Conservation (phyloP, 2,113 vertebrate genomes). For the Pelecanus crispus region DNA sequence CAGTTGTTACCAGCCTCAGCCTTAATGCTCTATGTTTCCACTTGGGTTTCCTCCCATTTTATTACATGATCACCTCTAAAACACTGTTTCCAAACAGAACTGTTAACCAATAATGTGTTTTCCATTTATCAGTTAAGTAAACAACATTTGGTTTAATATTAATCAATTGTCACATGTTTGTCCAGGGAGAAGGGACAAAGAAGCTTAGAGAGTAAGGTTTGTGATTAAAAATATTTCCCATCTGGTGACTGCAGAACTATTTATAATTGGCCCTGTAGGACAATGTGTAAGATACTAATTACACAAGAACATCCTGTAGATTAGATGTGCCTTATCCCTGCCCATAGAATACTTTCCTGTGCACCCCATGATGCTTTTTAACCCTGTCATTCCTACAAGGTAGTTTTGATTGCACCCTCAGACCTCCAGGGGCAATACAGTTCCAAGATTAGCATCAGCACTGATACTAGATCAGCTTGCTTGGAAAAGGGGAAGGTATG, state of each 20-base stretch:
- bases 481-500: background rate
- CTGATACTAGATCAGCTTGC: background rate
- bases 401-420: background rate
- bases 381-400: background rate
- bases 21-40: background rate
- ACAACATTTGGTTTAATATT: conserved; percentile 10
- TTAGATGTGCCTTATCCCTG: background rate
- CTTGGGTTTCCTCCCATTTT: background rate
- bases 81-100: background rate
- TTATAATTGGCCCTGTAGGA: background rate
- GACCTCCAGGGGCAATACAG: background rate
- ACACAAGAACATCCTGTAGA: background rate
- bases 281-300: background rate
- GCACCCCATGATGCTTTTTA: background rate
- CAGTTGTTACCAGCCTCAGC: background rate
- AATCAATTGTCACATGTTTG: background rate
- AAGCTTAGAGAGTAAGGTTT: background rate
- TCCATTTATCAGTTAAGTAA: background rate
- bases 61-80: background rate
- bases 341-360: background rate
- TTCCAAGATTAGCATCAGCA: background rate
- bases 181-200: background rate
- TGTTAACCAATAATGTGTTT: background rate
- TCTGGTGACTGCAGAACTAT: background rate
- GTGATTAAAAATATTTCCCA: background rate